Evolutionary conservation across 2,888 invertebrate species (phyloP).

Genomic region (Tetragonisca angustula): DNA sequence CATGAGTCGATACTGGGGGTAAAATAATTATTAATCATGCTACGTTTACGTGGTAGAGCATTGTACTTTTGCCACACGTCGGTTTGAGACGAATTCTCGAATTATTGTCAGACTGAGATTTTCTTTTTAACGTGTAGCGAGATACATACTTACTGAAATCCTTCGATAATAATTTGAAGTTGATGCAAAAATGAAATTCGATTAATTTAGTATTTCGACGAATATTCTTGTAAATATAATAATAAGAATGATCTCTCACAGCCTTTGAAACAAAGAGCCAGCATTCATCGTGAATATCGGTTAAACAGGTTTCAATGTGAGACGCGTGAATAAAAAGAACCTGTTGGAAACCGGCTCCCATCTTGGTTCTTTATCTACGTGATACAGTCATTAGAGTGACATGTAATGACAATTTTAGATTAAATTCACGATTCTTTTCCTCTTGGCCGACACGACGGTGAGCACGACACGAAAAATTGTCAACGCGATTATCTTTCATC

Average conservation of each 20-base stretch:
- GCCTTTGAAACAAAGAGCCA: not conserved
- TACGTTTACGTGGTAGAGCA: too few relatives aligned
- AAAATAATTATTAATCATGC: not conserved
- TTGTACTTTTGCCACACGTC: not conserved
- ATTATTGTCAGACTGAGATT: too few relatives aligned
- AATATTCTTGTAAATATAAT: not conserved
- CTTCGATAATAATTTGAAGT: too few relatives aligned
- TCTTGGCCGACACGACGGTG: too few relatives aligned
- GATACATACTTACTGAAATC: too few relatives aligned
- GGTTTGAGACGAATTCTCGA: not conserved
- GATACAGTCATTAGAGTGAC: not conserved
- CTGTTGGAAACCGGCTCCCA: constrained; percentile 35
- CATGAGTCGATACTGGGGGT: not conserved
- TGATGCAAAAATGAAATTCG: too few relatives aligned
- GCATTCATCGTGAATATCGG: not conserved
- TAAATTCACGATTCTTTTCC: not conserved
- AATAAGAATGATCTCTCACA: too few relatives aligned
- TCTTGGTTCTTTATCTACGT: not conserved
- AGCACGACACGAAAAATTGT: too few relatives aligned
- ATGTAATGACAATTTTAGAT: not conserved
- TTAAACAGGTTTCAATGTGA: constrained; percentile 36
- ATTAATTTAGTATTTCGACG: not conserved
- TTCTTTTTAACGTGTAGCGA: too few relatives aligned
- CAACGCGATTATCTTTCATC: too few relatives aligned
- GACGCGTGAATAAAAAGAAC: not conserved